A percentile compares a stretch with the other conserved stretches of the same genome.
Conservation (phyloP, 2,113 vertebrate species). For the Microtus montanus region DNA sequence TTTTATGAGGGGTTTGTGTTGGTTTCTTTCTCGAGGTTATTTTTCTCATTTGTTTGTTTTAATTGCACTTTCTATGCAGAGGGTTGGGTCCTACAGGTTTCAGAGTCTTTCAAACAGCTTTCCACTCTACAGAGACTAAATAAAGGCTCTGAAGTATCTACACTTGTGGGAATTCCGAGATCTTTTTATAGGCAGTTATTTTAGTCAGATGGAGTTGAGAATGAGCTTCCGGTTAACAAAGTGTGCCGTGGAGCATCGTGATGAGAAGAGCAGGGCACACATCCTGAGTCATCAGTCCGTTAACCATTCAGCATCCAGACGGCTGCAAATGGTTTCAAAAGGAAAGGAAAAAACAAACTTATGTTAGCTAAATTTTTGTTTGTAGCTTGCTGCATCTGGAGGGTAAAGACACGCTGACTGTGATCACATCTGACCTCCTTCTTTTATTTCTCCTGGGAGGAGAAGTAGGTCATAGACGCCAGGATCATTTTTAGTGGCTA, state of each 20-base stretch:
- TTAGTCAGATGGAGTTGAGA: slow-evolving; percentile 50
- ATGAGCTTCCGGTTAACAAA: slow-evolving; percentile 55
- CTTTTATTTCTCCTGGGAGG: not conserved
- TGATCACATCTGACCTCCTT: not conserved
- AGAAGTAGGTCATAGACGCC: not conserved
- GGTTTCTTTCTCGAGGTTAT: no score
- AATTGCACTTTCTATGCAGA: not conserved
- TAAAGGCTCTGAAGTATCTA: slow-evolving; percentile 45
- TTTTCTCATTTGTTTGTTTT: slow-evolving; percentile 11
- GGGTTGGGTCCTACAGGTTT: slow-evolving; percentile 25
- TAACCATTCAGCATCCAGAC: slow-evolving; percentile 38
- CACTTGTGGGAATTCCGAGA: slow-evolving; percentile 53
- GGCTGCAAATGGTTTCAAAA: not conserved
- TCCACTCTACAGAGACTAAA: slow-evolving; percentile 67
- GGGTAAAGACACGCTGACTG: not conserved
- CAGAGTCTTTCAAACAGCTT: slow-evolving; percentile 56
- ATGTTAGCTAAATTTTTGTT: not conserved
- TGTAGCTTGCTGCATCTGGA: not conserved
- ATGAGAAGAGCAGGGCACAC: not conserved
- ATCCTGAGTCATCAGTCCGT: not conserved
- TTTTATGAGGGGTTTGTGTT: not conserved
- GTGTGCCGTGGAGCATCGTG: not conserved
- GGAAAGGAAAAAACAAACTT: not conserved
- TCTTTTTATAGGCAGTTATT: slow-evolving; percentile 74
- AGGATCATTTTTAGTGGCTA: not conserved